Percentiles rank a stretch among this genome's conserved stretches.
Evolutionary conservation across 2,797 vertebrate species (phyloP).

Genomic region (Luscinia megarhynchos): DNA sequence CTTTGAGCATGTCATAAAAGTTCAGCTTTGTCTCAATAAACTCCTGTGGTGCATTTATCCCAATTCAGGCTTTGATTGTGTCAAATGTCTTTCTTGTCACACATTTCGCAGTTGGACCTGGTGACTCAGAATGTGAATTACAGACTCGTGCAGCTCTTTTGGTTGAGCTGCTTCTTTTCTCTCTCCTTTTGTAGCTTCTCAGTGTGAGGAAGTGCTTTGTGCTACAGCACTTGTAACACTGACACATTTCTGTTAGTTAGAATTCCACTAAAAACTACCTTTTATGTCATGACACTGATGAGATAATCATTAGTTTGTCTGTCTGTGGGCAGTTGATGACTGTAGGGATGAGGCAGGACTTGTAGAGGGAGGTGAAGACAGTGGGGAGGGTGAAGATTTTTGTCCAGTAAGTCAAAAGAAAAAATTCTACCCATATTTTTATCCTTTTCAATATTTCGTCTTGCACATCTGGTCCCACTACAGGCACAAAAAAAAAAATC

Average conservation of each 20-base stretch:
- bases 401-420: background rate
- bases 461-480: background rate
- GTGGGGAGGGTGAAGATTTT: background rate
- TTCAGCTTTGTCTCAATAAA: background rate
- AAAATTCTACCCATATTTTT: background rate
- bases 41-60: background rate
- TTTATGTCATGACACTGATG: background rate
- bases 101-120: background rate
- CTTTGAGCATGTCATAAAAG: background rate
- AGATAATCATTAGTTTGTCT: background rate
- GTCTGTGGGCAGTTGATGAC: background rate
- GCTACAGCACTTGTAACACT: background rate
- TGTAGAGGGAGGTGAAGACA: accelerated
- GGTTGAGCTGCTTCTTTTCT: background rate
- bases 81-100: background rate
- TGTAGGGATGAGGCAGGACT: background rate
- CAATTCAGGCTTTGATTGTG: background rate
- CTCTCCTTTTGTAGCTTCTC: background rate
- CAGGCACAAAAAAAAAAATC: background rate
- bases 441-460: background rate
- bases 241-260: background rate
- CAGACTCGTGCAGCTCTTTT: background rate
- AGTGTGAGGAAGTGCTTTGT: background rate
- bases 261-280: background rate
- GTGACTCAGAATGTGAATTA: conserved; percentile 29